These are phyloP conservation scores for Pogoniulus pusillus DNA, from an alignment of 2,797 vertebrate species.

Conservation along the genomic window DNA sequence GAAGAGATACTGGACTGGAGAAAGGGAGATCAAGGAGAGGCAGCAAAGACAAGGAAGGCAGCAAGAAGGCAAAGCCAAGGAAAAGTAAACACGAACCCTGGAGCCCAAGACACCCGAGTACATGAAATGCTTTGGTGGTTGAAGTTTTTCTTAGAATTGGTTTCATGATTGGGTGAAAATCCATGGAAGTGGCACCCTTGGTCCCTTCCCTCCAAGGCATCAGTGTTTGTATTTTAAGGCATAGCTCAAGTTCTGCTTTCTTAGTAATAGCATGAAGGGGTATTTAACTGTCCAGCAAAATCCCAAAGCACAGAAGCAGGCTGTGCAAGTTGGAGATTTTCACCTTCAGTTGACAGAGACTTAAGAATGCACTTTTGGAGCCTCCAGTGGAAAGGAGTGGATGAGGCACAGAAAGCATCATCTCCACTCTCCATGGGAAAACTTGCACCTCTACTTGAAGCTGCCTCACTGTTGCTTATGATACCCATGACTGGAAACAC, in stretches of 20 bases:
- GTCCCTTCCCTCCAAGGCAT: neutral
- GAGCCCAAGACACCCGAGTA: neutral
- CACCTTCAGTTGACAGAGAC: neutral
- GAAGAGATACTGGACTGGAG: neutral
- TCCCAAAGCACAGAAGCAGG: neutral
- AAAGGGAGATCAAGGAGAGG: neutral
- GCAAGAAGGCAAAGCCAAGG: neutral
- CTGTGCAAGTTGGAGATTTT: neutral
- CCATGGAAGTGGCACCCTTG: neutral
- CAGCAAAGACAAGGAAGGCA: neutral
- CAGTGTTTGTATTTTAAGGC: neutral
- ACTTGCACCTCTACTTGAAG: neutral
- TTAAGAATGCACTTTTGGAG: neutral
- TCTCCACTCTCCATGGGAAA: neutral
- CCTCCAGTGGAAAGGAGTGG: neutral
- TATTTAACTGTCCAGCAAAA: neutral
- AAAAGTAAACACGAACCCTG: neutral
- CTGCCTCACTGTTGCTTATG: neutral
- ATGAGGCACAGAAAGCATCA: neutral
- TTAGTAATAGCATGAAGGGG: rapidly evolving
- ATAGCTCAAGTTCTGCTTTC: neutral
- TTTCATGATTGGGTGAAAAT: neutral
- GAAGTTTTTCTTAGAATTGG: neutral
- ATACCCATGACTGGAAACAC: neutral
- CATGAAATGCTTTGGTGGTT: neutral